Evolutionary conservation across 2,888 invertebrate species (phyloP), one percentile per base, ranked within the genome.

Genomic region (Bellardia pandia): DNA sequence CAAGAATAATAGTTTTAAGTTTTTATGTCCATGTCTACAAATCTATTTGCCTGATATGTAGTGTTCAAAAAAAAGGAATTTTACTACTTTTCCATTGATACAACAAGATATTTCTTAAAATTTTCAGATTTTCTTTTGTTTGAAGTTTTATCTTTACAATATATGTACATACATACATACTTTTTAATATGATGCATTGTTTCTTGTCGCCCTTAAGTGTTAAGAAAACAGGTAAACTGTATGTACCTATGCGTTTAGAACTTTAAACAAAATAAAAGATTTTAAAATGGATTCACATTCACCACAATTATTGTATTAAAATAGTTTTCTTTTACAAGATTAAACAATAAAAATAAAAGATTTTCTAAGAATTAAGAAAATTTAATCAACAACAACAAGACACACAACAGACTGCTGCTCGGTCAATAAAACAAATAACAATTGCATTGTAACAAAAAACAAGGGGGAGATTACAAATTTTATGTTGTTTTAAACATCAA

Each of bases 321-420:
- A 68, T 79, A 48, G 69, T 79, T 79, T 79, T 48, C 51, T 58
- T 69, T 42, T 60, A 16, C 58, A 60, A 69, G 37, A 48, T 13
- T 7, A 8, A 14, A 30, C 2, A 3, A 33, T 4, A 33, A 3
- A 37, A 37, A 37, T 4, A 37, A 56, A 60, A 64, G 5, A 40
- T 40, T 5, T 77, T 77, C 77, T 30, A 13, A n/a, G 68, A 68
- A 78, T 64, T 60, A 45, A 60, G n/a, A 33, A 69, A 69, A 48
- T 23, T 23, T 23, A 13, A 2, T 40, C 3, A 66, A 33, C 30
- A 14, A 42, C 42, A 30, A n/a, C 3, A 42, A 37, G 1, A n/a
- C 37, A 37, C n/a, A 62, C 37, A 37, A 42, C 9, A 9, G 42
- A 42, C 6, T 7, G 7, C 45, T 45, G 13, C 37, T 16, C 23